phyloP scores from a whole-genome alignment of 2,888 invertebrate species.

The Platynereis dumerilii region DNA sequence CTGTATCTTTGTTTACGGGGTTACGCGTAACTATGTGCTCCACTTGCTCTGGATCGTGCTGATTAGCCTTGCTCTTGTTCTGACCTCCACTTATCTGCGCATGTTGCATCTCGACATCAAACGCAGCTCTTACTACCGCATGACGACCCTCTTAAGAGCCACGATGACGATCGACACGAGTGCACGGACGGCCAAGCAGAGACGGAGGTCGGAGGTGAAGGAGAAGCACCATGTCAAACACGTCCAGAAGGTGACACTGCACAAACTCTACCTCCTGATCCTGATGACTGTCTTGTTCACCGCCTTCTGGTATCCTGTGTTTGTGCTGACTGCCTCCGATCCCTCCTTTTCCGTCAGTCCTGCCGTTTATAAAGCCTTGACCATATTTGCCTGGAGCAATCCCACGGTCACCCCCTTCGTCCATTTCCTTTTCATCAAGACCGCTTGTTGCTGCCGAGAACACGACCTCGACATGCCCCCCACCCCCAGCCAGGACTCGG shows the following conservation, averaged over 20 bases:
- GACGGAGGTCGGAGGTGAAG: conserved; percentile 21
- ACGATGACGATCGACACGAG: conserved; percentile 37
- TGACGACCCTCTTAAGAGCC: conserved; percentile 37
- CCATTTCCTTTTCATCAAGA: conserved; percentile 44
- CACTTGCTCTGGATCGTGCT: conserved; percentile 90
- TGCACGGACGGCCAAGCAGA: conserved; percentile 18
- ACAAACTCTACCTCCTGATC: conserved; percentile 38
- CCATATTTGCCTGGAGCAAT: conserved; percentile 60
- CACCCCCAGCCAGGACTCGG: conserved; percentile 4
- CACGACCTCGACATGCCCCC: conserved; percentile 22
- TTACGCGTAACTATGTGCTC: conserved; percentile 86
- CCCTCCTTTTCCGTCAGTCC: conserved; percentile 50
- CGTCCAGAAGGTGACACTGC: conserved; percentile 31
- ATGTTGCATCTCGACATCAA: conserved; percentile 71
- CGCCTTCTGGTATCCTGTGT: conserved; percentile 89
- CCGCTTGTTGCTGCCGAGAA: conserved; percentile 27
- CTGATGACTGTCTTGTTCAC: conserved; percentile 69
- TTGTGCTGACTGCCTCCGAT: conserved; percentile 77
- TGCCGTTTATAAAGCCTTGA: conserved; percentile 58
- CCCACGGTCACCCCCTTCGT: conserved; percentile 59
- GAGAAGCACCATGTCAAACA: conserved; percentile 35
- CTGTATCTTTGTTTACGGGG: conserved; percentile 85
- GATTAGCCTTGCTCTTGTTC: conserved; percentile 82
- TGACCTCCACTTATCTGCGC: conserved; percentile 83
- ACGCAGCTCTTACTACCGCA: conserved; percentile 38